These are phyloP conservation scores for Yponomeuta malinellus DNA, from an alignment of 2,888 invertebrate genomes.

Conservation along the genomic window DNA sequence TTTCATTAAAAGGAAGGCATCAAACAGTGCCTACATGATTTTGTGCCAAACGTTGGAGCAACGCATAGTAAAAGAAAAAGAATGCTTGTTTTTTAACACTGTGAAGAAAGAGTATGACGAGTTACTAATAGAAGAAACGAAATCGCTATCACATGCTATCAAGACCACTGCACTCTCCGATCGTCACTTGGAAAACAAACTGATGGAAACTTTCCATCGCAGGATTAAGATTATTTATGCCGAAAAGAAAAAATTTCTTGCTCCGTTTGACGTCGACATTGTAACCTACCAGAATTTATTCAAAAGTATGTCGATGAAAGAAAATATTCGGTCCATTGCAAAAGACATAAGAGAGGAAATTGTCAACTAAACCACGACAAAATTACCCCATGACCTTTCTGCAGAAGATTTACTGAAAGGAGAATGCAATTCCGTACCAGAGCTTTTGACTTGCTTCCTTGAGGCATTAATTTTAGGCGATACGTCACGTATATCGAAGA, in stretches of 20 bases:
- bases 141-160: slow-evolving; percentile 26
- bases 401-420: slow-evolving; percentile 18
- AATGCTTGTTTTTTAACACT: slow-evolving; percentile 26
- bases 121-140: slow-evolving; percentile 25
- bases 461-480: slow-evolving; percentile 17
- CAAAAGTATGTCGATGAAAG: slow-evolving; percentile 18
- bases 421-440: slow-evolving; percentile 17
- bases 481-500: slow-evolving; percentile 15
- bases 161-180: neutral
- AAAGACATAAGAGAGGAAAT: slow-evolving; percentile 17
- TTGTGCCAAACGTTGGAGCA: slow-evolving; percentile 27
- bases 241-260: slow-evolving; percentile 5
- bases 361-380: slow-evolving; percentile 16
- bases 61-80: slow-evolving; percentile 26
- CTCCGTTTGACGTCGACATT: slow-evolving; percentile 16
- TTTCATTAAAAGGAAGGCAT: slow-evolving; percentile 24
- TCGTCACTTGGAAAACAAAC: neutral
- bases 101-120: slow-evolving; percentile 29
- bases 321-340: slow-evolving; percentile 16
- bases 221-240: too few relatives aligned
- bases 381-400: slow-evolving; percentile 16
- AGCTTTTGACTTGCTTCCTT: slow-evolving; percentile 17
- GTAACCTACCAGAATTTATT: slow-evolving; percentile 18
- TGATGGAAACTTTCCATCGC: neutral
- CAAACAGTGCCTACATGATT: slow-evolving; percentile 26